Base-by-base conservation (phyloP, 2,797 vertebrate genomes). In the Coranthus polyacanthus region DNA sequence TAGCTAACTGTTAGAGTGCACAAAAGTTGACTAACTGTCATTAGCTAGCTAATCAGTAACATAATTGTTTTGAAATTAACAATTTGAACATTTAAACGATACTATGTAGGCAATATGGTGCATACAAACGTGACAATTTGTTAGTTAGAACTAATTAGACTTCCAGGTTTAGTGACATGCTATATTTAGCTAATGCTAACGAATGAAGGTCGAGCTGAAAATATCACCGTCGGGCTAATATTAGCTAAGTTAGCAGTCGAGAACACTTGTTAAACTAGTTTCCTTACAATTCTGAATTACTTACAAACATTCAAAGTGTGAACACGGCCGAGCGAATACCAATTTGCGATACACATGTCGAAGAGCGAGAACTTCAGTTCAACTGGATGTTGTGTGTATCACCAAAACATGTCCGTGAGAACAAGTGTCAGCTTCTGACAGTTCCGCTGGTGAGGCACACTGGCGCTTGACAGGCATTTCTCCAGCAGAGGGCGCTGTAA, bases 371-470 rank as follows among this genome's bases (percentile, higher is more conserved):
- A 34, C 29, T 65, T 43, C 15, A 63, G 51, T 44, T 17, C 22
- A n/a, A 43, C 13, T 18, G 39, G 41, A 45, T 90, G 75, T 90
- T 89, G 58, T 89, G 90, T 91, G 91, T 89, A 69, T 46, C 90
- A 92, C 18, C 75, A 82, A 89, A 92, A 90, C 49, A 83, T 11
- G 32, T 82, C 86, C 91, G 85, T 43, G 16, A 0, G 2, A 12
- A 46, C 6, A n/a, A 2, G 1, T 1, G 12, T 18, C 20, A 1
- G 9, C 7, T 11, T 0, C 9, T 10, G 1, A 22, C 1, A 0
- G 81, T 89, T 92, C 90, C 88, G n/a, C n/a, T n/a, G 57, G 16
- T 56, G 18, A 2, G 8, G 26, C n/a, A n/a, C n/a, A n/a, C n/a
- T n/a, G n/a, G n/a, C 13, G 32, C 16, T 13, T 2, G 0, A 3